Conservation (phyloP, 2,888 invertebrate genomes). For the Unio pictorum region DNA sequence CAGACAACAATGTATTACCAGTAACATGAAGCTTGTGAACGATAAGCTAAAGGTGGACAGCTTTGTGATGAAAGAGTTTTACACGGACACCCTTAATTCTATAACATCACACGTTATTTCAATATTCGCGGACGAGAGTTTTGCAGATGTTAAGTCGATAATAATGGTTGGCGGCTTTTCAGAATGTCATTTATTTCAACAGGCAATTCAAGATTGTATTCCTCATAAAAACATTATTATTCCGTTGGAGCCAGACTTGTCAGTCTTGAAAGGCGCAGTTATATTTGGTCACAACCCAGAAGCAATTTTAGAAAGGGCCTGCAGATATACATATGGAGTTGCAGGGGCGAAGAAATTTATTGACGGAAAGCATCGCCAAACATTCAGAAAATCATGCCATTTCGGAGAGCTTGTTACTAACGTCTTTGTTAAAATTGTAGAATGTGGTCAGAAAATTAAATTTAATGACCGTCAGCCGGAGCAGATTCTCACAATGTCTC, state of each 20-base stretch:
- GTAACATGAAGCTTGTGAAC: slow-evolving; percentile 13
- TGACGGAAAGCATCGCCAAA: too few species aligned
- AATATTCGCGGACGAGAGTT: slow-evolving; percentile 5
- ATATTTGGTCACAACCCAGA: slow-evolving; percentile 19
- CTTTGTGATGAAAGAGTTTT: slow-evolving; percentile 13
- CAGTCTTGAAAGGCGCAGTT: slow-evolving; percentile 20
- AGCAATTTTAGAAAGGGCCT: slow-evolving; percentile 9
- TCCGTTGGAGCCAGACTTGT: slow-evolving; percentile 13
- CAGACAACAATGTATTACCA: slow-evolving; percentile 6
- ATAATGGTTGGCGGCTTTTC: slow-evolving; percentile 29
- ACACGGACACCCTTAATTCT: slow-evolving; percentile 1
- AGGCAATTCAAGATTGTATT: slow-evolving; percentile 5
- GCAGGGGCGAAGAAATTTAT: too few species aligned
- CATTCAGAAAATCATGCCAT: too few species aligned
- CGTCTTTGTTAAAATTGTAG: too few species aligned
- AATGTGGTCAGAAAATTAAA: too few species aligned
- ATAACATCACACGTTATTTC: slow-evolving; percentile 12
- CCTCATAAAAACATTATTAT: slow-evolving; percentile 7
- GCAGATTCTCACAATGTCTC: too few species aligned
- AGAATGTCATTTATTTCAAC: slow-evolving; percentile 14
- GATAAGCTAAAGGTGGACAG: slow-evolving; percentile 20
- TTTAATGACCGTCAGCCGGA: too few species aligned
- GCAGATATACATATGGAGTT: slow-evolving; percentile 14
- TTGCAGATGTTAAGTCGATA: slow-evolving; percentile 13
- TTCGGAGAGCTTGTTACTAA: too few species aligned